These are phyloP conservation scores for Rugalucina vietnamica DNA, from an alignment of 2,888 invertebrate species.

Conservation along the genomic window DNA sequence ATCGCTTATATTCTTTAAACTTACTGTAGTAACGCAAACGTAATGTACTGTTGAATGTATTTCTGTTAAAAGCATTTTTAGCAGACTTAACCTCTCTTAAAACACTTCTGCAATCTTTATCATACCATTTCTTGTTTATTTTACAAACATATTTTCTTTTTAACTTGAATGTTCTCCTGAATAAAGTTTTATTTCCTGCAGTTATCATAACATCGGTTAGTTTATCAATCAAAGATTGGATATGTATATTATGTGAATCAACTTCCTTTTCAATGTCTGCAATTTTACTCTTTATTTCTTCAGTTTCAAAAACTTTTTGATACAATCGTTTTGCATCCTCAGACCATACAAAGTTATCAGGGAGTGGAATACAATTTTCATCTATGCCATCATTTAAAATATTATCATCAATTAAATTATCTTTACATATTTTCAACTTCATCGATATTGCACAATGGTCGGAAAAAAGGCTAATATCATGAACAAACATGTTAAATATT, in stretches of 20 bases:
- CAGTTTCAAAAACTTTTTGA: neutral
- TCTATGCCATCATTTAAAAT: neutral
- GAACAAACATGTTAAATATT: neutral
- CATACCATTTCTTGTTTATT: neutral
- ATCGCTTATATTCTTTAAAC: neutral
- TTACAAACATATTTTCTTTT: neutral
- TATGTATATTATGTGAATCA: no score
- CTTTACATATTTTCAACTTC: neutral
- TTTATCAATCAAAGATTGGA: neutral
- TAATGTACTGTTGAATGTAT: neutral
- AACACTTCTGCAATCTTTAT: neutral
- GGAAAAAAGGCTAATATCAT: neutral
- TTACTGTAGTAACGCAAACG: neutral
- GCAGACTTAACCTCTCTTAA: neutral
- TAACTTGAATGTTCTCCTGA: neutral
- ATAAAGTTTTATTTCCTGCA: neutral
- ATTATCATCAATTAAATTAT: neutral
- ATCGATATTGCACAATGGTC: neutral
- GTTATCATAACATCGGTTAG: neutral
- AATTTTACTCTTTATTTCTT: neutral
- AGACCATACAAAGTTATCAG: neutral
- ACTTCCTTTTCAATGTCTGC: neutral
- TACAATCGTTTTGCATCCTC: neutral
- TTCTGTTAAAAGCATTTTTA: neutral
- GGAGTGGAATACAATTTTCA: neutral